Percentiles rank a stretch among this genome's conserved stretches.
Evolutionary conservation across 1,140 invertebrate genomes (phyloP).

Genomic region (Xylocopa sonorina): DNA sequence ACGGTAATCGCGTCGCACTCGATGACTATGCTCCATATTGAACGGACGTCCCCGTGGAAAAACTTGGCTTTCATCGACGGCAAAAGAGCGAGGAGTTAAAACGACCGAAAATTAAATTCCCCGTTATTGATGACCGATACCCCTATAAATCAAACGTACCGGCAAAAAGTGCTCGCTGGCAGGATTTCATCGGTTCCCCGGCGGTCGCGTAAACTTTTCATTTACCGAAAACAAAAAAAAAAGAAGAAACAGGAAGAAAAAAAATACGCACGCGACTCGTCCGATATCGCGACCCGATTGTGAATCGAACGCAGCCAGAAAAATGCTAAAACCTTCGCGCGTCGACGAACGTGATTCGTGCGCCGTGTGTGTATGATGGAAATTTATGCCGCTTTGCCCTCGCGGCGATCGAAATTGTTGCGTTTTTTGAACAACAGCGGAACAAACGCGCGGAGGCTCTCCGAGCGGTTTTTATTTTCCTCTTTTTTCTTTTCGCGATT

Average conservation of each 20-base stretch:
- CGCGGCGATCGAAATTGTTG: too few relatives aligned
- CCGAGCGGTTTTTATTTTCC: too few relatives aligned
- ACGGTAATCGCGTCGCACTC: background rate
- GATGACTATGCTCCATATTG: background rate
- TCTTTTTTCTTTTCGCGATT: too few relatives aligned
- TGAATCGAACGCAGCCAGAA: background rate
- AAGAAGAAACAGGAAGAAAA: too few relatives aligned
- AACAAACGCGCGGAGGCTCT: too few relatives aligned
- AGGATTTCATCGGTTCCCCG: background rate
- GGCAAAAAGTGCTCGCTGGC: background rate
- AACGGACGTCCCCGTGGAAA: background rate
- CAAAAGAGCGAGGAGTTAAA: background rate
- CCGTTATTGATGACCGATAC: slow-evolving; percentile 1
- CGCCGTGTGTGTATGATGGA: too few relatives aligned
- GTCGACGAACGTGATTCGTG: background rate
- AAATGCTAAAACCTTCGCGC: background rate
- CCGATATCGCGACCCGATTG: background rate
- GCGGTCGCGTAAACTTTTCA: background rate
- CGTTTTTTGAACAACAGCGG: too few relatives aligned
- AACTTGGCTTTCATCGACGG: background rate
- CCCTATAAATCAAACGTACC: slow-evolving; percentile 15
- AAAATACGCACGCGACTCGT: too few relatives aligned
- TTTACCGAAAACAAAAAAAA: background rate
- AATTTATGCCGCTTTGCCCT: too few relatives aligned
- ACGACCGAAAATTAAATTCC: slow-evolving; percentile 20